These are phyloP conservation scores for Coelopa frigida DNA, from an alignment of 1,140 invertebrate species.

Conservation along the genomic window DNA sequence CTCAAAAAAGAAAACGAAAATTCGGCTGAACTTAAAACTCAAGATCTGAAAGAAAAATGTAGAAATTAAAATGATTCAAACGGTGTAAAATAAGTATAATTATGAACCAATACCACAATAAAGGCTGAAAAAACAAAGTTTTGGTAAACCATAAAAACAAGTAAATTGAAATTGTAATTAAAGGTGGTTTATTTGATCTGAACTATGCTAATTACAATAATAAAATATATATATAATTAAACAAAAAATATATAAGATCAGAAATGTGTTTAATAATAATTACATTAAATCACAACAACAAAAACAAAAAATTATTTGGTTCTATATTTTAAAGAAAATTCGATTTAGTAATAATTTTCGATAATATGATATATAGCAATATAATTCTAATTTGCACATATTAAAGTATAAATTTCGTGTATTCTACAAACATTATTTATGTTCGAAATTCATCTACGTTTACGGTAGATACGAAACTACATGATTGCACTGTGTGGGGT, in stretches of 20 bases:
- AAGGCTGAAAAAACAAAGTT: no score
- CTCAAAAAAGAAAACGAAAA: background rate
- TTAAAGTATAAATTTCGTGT: no score
- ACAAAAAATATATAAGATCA: background rate
- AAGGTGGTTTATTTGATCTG: background rate
- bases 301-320: conserved; percentile 1
- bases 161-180: background rate
- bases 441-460: no score
- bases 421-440: no score
- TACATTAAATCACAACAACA: background rate
- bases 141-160: conserved; percentile 6
- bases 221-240: background rate
- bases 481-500: no score
- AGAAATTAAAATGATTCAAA: background rate
- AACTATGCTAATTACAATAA: conserved; percentile 2
- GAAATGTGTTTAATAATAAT: background rate
- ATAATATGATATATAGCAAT: no score
- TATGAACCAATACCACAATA: no score
- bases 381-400: no score
- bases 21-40: background rate
- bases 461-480: no score
- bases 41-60: background rate
- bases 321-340: background rate
- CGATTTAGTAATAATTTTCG: no score
- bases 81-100: no score